Conservation (phyloP, 2,888 invertebrate species). For the Kuschelorhynchus macadamiae region DNA sequence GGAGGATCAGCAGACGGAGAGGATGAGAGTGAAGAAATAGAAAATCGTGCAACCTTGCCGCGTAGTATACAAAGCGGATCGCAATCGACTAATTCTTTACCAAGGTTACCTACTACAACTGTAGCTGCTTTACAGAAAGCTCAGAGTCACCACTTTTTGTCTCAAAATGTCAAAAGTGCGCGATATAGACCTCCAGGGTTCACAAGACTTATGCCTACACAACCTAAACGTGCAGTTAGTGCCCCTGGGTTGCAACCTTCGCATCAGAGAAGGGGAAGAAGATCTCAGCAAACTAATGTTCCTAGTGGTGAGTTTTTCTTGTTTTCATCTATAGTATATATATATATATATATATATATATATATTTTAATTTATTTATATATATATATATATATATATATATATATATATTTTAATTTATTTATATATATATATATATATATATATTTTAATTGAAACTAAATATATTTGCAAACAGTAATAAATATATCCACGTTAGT, state of each 20-base stretch:
- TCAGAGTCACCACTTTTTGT: conserved; percentile 75
- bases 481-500: no score
- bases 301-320: conserved; percentile 73
- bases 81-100: conserved; percentile 82
- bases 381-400: no score
- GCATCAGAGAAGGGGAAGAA: conserved; percentile 73
- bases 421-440: no score
- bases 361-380: no score
- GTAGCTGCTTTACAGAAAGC: conserved; percentile 72
- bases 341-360: no score
- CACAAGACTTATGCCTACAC: conserved; percentile 71
- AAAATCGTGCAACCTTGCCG: conserved; percentile 74
- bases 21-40: conserved; percentile 69
- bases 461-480: no score
- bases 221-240: conserved; percentile 81
- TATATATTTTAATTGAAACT: no score
- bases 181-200: conserved; percentile 89
- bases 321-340: no score
- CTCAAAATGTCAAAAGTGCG: conserved; percentile 85
- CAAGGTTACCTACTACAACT: conserved; percentile 77
- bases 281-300: conserved; percentile 64
- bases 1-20: conserved; percentile 71
- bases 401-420: no score
- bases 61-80: conserved; percentile 74
- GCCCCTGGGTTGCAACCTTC: conserved; percentile 82